Evolutionary conservation across 2,888 invertebrate species (phyloP), one percentile per base, ranked within the genome.

Genomic region (Thumatha senex): DNA sequence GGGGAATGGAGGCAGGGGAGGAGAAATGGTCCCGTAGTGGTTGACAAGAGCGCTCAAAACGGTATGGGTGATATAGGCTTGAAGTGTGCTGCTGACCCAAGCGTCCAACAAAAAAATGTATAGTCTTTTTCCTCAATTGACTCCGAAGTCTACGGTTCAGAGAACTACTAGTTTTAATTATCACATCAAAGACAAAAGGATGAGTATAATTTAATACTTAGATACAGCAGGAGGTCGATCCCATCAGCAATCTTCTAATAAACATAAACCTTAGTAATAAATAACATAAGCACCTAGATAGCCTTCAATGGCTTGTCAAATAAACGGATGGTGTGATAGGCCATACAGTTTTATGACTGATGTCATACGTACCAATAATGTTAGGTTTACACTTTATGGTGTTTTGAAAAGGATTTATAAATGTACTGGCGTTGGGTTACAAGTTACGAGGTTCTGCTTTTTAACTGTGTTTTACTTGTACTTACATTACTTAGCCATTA

Each of bases 281-380:
- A 38, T 31, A 46, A 45, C 39, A 40, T 46, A 46, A 44, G 44
- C 30, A 29, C 36, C 35, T 38, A 45, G 45, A 45, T 45, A 36
- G 51, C 44, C 51, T 45, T 51, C 40, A 46, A 46, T 49, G 18
- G 44, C 35, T 31, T 46, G 53, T 63, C 47, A 61, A 61, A 60
- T 50, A 55, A 58, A 61, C 38, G 34, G 30, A 11, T 40, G 43
- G 29, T 39, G 47, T 15, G 33, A 49, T 54, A 46, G 42, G 48
- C 48, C 35, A 59, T 44, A 12, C 40, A 43, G 14, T 30, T 61
- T 63, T 53, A 63, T 53, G 35, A 40, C 40, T 40, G 12, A 44
- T 50, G 51, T 55, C 58, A 55, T 39, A 55, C 38, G 30, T 38
- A 45, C 42, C 46, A 14, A 41, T 58, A 43, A 54, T 15, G 40